phyloP scores from a whole-genome alignment of 2,113 vertebrate genomes.

The Girardinichthys multiradiatus region DNA sequence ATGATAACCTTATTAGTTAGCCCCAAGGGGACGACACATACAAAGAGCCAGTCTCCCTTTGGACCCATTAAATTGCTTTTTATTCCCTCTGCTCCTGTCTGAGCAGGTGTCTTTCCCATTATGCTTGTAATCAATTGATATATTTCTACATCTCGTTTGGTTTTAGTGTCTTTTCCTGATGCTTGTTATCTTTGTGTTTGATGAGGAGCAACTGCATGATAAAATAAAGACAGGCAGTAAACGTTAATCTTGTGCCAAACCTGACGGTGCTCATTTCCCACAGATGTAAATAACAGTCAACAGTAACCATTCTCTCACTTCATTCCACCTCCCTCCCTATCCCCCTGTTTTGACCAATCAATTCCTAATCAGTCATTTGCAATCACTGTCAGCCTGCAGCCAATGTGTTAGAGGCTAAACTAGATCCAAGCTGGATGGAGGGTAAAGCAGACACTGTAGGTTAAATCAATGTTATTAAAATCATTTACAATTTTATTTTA shows the following conservation, averaged over 20 bases:
- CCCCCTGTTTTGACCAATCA: slow-evolving; percentile 47
- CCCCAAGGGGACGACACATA: slow-evolving; percentile 32
- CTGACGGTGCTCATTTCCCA: slow-evolving; percentile 53
- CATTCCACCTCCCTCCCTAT: slow-evolving; percentile 12
- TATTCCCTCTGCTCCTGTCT: slow-evolving; percentile 15
- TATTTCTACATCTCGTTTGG: slow-evolving; percentile 45
- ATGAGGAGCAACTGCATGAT: slow-evolving; percentile 47
- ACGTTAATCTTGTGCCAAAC: slow-evolving; percentile 57
- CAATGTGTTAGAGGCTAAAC: slow-evolving; percentile 13
- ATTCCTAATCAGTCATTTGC: slow-evolving; percentile 57
- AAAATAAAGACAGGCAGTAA: slow-evolving; percentile 40
- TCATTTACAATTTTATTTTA: background rate
- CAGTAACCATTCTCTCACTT: background rate
- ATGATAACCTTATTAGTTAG: slow-evolving; percentile 61
- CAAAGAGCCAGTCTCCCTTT: slow-evolving; percentile 26
- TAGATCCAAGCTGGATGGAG: background rate
- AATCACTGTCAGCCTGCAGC: slow-evolving; percentile 23
- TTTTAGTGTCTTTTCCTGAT: slow-evolving; percentile 51
- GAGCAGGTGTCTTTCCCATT: slow-evolving; percentile 63
- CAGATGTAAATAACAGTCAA: slow-evolving; percentile 47
- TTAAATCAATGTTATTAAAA: slow-evolving; percentile 19
- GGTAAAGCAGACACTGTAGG: slow-evolving; percentile 30
- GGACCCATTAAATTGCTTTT: slow-evolving; percentile 30
- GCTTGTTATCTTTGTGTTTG: slow-evolving; percentile 27
- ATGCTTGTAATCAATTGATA: slow-evolving; percentile 43